phyloP scores from a whole-genome alignment of 2,888 invertebrate species.

The Meta bourneti region DNA sequence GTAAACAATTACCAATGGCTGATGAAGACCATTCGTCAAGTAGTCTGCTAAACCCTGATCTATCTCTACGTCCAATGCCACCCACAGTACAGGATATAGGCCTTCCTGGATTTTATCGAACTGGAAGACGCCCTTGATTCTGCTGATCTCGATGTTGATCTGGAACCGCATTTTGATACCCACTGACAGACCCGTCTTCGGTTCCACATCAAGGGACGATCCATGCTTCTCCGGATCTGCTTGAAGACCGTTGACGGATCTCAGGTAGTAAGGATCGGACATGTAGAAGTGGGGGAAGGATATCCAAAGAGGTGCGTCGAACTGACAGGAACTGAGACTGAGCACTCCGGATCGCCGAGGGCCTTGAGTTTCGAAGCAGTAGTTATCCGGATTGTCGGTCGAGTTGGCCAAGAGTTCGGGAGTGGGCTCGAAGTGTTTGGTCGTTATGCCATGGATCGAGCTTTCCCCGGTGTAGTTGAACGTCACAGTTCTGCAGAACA shows the following conservation, averaged over 20 bases:
- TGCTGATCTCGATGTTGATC: conserved; percentile 47
- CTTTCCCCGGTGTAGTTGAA: conserved; percentile 59
- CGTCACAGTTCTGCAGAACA: conserved; percentile 64
- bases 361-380: conserved; percentile 62
- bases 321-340: conserved; percentile 74
- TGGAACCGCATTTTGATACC: conserved; percentile 45
- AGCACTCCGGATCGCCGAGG: conserved; percentile 68
- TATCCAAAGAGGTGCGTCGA: conserved; percentile 72
- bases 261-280: conserved; percentile 70
- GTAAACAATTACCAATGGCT: conserved; percentile 56
- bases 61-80: conserved; percentile 18
- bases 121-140: conserved; percentile 29
- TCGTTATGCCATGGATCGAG: conserved; percentile 33
- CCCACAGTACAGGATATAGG: conserved; percentile 68
- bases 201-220: conserved; percentile 92
- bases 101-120: conserved; percentile 46
- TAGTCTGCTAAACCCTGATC: conserved; percentile 46
- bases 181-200: conserved; percentile 83
- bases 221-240: conserved; percentile 83
- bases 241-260: conserved; percentile 56
- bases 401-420: conserved; percentile 60
- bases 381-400: conserved; percentile 71
- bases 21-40: conserved; percentile 5
- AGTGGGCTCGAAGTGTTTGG: conserved; percentile 63
- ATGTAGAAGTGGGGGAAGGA: conserved; percentile 76